Base-by-base conservation (phyloP, 2,113 vertebrate genomes). In the Xenopus tropicalis region DNA sequence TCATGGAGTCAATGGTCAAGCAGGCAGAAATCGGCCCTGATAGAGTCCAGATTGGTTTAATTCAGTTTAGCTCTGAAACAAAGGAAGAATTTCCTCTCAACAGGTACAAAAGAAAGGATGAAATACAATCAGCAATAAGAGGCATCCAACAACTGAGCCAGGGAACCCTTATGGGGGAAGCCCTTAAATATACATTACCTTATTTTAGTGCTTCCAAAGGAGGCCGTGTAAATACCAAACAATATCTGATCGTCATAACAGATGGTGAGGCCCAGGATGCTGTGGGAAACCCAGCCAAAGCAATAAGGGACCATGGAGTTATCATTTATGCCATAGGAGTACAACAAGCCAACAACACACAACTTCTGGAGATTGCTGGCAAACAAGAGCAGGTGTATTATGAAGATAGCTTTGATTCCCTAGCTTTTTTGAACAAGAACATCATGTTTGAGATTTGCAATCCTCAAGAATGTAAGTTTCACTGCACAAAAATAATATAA, bases 171-270 rank as follows among this genome's bases (percentile, higher is more conserved):
- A 93, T 89, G 0, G 95, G 94, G 1, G 17, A 43, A 21, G 93
- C 93, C 19, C 82, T 96, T 65, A 46, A 9, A 0, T 77, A 78
- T 0, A 66, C 90, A n/a, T 80, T 86, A 0, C 46, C 81, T 58
- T 93, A 89, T 69, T 96, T 95, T 72, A 84, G 86, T 14, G 6
- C 19, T 3, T 0, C 29, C 14, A 71, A 4, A 1, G 92, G 93
- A 69, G 92, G 93, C 4, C 92, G 92, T 14, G 78, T 83, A 0
- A 14, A 22, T 11, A 44, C 87, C 22, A 84, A 74, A 20, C 90
- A 93, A 70, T 86, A 90, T 76, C 84, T 96, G 52, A 83, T 95
- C 29, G 85, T 95, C 25, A 83, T 95, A 25, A 95, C 93, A 0
- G 92, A 93, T 20, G 93, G 92, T 0, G 82, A 89, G 24, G 70